Base-by-base conservation (phyloP, 2,888 invertebrate species). In the Andrena flavipes region DNA sequence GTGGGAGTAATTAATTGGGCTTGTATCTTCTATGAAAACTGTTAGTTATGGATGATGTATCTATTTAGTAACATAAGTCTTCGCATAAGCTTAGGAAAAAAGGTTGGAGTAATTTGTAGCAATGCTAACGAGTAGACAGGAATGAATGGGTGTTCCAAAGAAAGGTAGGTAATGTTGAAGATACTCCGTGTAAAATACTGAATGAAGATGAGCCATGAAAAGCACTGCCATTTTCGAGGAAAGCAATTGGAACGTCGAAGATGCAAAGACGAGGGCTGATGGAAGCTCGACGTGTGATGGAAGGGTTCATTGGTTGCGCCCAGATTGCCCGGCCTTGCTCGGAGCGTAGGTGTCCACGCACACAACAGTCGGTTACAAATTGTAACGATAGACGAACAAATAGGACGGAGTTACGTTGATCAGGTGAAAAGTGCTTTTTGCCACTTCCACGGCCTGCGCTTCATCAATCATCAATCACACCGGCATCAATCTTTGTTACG, bases 401-500 rank as follows among this genome's bases (percentile, higher is more conserved):
- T 85, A 82, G 80, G 80, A 78, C 56, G 65, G 65, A 87, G 71
- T 71, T 70, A 63, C 54, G 81, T 72, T 81, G 84, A 88, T 87
- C 88, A 80, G 88, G 85, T 88, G 88, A 80, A 88, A 88, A 88
- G 78, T 76, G 74, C 59, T 76, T 86, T 84, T 87, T 84, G 88
- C 82, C 88, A 87, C 80, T 80, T 84, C 64, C 62, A 69, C 29
- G 65, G 76, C 60, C 68, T 29, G 76, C 75, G 35, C 51, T 77
- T 80, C 87, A 88, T 88, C 88, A 82, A 88, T 88, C 88, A 88
- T 86, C 88, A 87, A 88, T 88, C 88, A 88, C 84, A 78, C 77
- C 84, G 78, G 77, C 88, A 88, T 88, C 86, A 84, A 88, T 88
- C 88, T 88, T 88, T 86, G 88, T 88, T 88, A 88, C 87, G 82